phyloP scores from a whole-genome alignment of 2,888 invertebrate species.

The Acronicta leporina region DNA sequence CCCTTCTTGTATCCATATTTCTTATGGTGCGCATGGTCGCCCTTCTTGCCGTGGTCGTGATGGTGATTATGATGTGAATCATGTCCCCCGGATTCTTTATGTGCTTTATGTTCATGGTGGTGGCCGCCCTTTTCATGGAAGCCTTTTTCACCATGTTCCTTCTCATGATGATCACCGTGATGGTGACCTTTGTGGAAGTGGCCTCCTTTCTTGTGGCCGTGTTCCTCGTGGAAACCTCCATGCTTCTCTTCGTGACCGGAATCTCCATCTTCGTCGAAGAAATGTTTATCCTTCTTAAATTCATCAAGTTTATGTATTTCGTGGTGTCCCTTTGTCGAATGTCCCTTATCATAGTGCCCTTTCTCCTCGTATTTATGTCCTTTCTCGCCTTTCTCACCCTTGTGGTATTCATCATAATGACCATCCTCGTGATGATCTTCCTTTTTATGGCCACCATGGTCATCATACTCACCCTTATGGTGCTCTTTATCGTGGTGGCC shows the following conservation, averaged over 20 bases:
- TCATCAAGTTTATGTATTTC: constrained; percentile 95
- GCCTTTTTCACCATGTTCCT: constrained; percentile 94
- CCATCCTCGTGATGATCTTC: constrained; percentile 91
- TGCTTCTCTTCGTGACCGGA: constrained; percentile 95
- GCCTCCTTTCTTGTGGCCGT: constrained; percentile 94
- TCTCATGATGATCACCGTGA: constrained; percentile 93
- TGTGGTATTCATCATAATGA: constrained; percentile 90
- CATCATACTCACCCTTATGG: constrained; percentile 90
- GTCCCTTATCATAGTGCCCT: constrained; percentile 95
- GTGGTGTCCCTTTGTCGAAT: constrained; percentile 95
- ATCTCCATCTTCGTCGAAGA: constrained; percentile 95
- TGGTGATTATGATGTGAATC: constrained; percentile 93
- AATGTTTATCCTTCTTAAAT: constrained; percentile 95
- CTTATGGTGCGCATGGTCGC: constrained; percentile 94
- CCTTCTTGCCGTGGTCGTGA: constrained; percentile 93
- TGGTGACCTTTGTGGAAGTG: constrained; percentile 95
- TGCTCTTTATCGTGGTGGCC: constrained; percentile 93
- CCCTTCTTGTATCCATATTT: constrained; percentile 92
- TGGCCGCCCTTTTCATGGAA: constrained; percentile 94
- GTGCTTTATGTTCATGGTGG: constrained; percentile 94
- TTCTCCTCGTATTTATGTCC: constrained; percentile 91
- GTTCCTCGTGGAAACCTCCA: constrained; percentile 94
- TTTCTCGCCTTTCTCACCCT: constrained; percentile 91
- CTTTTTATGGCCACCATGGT: constrained; percentile 90
- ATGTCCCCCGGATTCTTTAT: constrained; percentile 93